Evolutionary conservation across 2,113 vertebrate species (phyloP).

Genomic region (Petromus typicus): DNA sequence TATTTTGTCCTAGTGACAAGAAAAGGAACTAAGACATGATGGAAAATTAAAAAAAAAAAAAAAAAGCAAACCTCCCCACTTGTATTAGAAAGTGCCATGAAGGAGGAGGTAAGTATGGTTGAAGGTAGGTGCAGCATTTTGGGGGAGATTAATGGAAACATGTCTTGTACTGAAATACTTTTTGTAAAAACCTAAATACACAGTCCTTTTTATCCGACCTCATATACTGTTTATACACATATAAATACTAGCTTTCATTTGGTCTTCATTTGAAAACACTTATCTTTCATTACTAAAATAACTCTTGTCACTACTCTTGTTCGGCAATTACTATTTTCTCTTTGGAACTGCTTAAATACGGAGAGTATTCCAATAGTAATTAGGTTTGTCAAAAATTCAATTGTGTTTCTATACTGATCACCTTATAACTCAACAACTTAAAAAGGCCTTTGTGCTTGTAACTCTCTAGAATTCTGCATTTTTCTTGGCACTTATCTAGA

Average conservation of each 20-base stretch:
- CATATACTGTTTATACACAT: neutral
- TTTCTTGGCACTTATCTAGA: conserved; percentile 9
- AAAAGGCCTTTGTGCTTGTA: neutral
- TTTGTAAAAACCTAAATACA: neutral
- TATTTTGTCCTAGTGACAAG: neutral
- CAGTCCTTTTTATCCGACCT: neutral
- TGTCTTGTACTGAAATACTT: neutral
- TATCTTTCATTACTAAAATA: neutral
- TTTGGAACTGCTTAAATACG: neutral
- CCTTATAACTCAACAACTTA: conserved; percentile 2
- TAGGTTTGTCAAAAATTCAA: conserved; percentile 29
- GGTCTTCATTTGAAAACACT: neutral
- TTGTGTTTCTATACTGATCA: neutral
- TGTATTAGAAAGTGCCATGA: neutral
- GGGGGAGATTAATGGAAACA: neutral
- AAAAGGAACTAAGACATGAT: neutral
- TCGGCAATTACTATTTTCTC: conserved; percentile 31
- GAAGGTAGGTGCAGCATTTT: neutral
- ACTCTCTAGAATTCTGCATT: neutral
- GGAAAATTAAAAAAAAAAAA: neutral
- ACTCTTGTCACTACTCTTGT: neutral
- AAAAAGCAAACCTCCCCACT: neutral
- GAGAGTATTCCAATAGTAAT: neutral
- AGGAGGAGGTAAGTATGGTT: neutral
- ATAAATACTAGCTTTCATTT: neutral